A percentile compares a stretch with the other conserved stretches of the same genome.
Conservation (phyloP, 2,797 vertebrate species). For the Craterocephalus amniculus region DNA sequence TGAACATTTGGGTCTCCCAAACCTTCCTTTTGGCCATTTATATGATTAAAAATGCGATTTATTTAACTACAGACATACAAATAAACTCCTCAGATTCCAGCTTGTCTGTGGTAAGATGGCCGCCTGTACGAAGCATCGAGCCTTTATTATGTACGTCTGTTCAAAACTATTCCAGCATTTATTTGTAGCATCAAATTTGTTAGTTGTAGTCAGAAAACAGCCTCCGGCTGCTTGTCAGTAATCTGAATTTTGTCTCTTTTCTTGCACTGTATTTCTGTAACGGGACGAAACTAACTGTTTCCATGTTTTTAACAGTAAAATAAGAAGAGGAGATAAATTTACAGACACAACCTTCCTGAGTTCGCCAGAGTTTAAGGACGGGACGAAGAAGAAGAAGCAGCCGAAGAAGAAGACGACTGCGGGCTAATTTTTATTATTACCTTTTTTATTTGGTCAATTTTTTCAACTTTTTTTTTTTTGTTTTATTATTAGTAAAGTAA, state of each 20-base stretch:
- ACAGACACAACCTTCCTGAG: slow-evolving; percentile 75
- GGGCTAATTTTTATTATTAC: slow-evolving; percentile 19
- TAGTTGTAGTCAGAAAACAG: neutral
- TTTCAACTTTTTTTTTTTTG: slow-evolving; percentile 8
- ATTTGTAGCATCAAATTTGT: too few species aligned
- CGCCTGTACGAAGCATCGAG: too few species aligned
- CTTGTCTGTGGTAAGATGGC: too few species aligned
- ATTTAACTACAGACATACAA: too few species aligned
- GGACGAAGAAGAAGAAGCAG: slow-evolving; percentile 53
- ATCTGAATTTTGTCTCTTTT: neutral
- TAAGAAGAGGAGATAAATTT: slow-evolving; percentile 82
- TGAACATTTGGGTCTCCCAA: too few species aligned
- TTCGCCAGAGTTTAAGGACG: slow-evolving; percentile 75
- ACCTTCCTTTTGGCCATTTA: too few species aligned
- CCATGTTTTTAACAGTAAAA: slow-evolving; percentile 72
- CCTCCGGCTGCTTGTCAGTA: neutral
- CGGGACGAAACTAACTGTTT: neutral
- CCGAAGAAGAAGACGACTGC: slow-evolving; percentile 1
- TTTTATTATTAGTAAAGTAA: too few species aligned
- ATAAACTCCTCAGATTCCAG: too few species aligned
- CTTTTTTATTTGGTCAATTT: neutral
- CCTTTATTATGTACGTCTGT: too few species aligned
- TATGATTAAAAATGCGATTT: too few species aligned
- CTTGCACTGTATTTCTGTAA: neutral
- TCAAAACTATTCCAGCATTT: too few species aligned